Base-by-base conservation (phyloP, 2,113 vertebrate genomes). In the Leptocoma aspasia region DNA sequence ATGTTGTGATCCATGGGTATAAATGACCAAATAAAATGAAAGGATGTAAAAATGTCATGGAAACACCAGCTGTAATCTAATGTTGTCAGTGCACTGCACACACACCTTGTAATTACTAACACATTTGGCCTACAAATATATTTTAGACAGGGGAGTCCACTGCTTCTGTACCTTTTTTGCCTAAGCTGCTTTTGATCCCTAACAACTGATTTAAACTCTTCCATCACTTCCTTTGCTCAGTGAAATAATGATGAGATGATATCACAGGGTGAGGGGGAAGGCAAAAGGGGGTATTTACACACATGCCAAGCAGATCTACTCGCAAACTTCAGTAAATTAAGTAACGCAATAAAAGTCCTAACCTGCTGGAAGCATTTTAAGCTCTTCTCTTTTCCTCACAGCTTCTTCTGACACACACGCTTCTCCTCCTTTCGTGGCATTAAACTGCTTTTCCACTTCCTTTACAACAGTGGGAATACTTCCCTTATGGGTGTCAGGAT, bases 401-500 rank as follows among this genome's bases (percentile, higher is more conserved):
- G 94, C 92, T 96, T 93, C 95, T 97, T 94, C 96, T 97, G 97
- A 97, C 97, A 96, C 85, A 87, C 95, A 97, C 97, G 13, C 92
- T 96, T 97, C 96, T 97, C 94, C 97, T 94, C 93, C 96, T 97
- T 96, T 97, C 52, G 78, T 57, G 33, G 97, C 93, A 98, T 98
- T 98, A 98, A 98, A 98, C 98, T 98, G 98, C 97, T 97, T 98
- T 96, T 95, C 98, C 97, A 97, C 96, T 98, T 98, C 97, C 96
- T 98, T 94, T 96, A 79, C 97, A 98, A 97, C 97, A 97, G 98
- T 99, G 98, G 98, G 98, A 99, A 99, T 98, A 98, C 98, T 99
- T 99, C 98, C 98, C 98, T 98, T 98, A 97, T 98, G 98, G 98
- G 99, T 98, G 98, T 99, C 98, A 97, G 98, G 98, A 98, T 98